These are phyloP conservation scores for Hapalemur alaotrensis DNA, from an alignment of 2,797 vertebrate genomes.

Conservation along the genomic window DNA sequence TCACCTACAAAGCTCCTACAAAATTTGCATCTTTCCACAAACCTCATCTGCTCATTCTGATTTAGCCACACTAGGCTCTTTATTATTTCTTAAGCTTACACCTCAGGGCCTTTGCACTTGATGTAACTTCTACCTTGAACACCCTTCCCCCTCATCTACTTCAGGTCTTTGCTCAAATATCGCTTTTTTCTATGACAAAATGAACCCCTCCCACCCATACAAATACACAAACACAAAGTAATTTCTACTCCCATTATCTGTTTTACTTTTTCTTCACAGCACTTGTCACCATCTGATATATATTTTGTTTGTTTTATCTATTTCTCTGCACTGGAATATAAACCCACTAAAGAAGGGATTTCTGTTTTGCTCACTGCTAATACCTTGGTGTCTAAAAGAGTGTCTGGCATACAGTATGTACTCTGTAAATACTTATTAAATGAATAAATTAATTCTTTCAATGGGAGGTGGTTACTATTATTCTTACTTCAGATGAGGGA, in stretches of 20 bases:
- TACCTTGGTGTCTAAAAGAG: not conserved
- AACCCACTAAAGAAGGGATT: not conserved
- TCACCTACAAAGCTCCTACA: not conserved
- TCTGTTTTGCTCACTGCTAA: not conserved
- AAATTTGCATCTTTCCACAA: not conserved
- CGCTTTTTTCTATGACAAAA: not conserved
- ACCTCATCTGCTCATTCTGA: not conserved
- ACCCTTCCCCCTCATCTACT: not conserved
- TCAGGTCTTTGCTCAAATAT: not conserved
- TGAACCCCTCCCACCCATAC: not conserved
- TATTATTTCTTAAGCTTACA: not conserved
- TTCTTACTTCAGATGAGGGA: not conserved
- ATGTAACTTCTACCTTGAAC: not conserved
- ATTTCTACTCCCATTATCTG: not conserved
- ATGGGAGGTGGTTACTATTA: not conserved
- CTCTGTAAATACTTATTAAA: conserved; percentile 31
- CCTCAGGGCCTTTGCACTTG: not conserved
- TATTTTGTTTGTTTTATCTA: conserved; percentile 12
- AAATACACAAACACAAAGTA: not conserved
- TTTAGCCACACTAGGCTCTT: not conserved
- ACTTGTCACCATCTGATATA: not conserved
- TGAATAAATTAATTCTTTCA: conserved; percentile 1
- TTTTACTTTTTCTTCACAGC: not conserved
- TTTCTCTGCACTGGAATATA: not conserved
- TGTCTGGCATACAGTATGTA: not conserved